phyloP scores from a whole-genome alignment of 2,888 invertebrate species.

The Lymantria monacha region DNA sequence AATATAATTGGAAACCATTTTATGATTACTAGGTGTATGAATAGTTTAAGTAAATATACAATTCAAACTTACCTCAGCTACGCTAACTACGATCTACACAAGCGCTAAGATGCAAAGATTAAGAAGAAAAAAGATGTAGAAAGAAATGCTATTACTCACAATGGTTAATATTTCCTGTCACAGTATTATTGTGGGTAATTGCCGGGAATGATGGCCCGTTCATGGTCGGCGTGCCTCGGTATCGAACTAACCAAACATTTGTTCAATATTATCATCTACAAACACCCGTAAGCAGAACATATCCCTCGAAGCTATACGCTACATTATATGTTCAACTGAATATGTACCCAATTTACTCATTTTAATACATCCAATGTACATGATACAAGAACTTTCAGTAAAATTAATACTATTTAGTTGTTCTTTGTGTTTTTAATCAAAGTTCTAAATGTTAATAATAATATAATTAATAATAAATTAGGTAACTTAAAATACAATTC shows the following conservation, averaged over 20 bases:
- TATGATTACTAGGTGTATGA: too few relatives aligned
- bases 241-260: slow-evolving; percentile 81
- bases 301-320: slow-evolving; percentile 63
- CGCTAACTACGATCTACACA: slow-evolving; percentile 10
- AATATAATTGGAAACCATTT: too few relatives aligned
- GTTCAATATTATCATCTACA: slow-evolving; percentile 80
- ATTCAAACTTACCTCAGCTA: not conserved
- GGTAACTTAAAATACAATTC: not conserved
- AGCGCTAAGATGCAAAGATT: slow-evolving; percentile 28
- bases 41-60: too few relatives aligned
- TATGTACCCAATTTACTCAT: too few relatives aligned
- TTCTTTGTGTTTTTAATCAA: not conserved
- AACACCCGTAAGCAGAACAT: slow-evolving; percentile 70
- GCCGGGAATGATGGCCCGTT: slow-evolving; percentile 16
- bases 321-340: slow-evolving; percentile 42
- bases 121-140: slow-evolving; percentile 19
- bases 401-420: not conserved
- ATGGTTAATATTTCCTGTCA: slow-evolving; percentile 52
- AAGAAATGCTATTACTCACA: slow-evolving; percentile 56
- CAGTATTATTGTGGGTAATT: slow-evolving; percentile 48
- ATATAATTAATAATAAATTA: not conserved
- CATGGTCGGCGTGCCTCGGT: slow-evolving; percentile 58
- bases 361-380: slow-evolving; percentile 14
- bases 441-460: not conserved
- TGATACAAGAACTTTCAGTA: not conserved